A percentile compares a stretch with the other conserved stretches of the same genome.
These are phyloP conservation scores for Trachythela sp. DNA, from an alignment of 64 coral and sea anemone species.

Conservation along the genomic window DNA sequence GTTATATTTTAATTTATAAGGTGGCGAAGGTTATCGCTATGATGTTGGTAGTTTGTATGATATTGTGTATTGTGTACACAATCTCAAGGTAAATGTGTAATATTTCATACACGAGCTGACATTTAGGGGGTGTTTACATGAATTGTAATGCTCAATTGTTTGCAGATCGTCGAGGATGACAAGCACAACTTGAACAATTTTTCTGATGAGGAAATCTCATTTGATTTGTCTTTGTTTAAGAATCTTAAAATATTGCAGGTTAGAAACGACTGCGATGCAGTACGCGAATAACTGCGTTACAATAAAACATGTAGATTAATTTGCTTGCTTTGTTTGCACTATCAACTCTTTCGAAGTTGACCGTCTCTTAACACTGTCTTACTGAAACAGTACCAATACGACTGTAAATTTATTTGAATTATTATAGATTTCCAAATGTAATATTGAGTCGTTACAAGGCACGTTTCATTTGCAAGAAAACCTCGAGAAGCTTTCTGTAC, in stretches of 20 bases:
- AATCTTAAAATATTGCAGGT: conserved; percentile 67
- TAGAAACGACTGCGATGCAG: too few species aligned
- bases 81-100: conserved; percentile 44
- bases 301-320: background rate
- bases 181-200: conserved; percentile 67
- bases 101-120: background rate
- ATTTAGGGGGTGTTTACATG: background rate
- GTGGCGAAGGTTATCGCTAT: conserved; percentile 44
- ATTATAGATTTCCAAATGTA: conserved; percentile 66
- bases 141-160: background rate
- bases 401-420: background rate
- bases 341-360: too few species aligned
- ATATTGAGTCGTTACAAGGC: conserved; percentile 78
- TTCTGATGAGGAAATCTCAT: conserved; percentile 59
- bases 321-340: too few species aligned
- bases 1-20: conserved; percentile 1
- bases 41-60: conserved; percentile 78
- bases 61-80: conserved; percentile 54
- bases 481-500: conserved; percentile 60
- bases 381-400: too few species aligned
- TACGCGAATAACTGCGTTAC: background rate
- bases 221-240: conserved; percentile 80
- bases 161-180: conserved; percentile 53
- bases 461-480: conserved; percentile 46
- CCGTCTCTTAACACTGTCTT: too few species aligned